phyloP scores from a whole-genome alignment of 2,888 invertebrate genomes.

The Lycia hirtaria region DNA sequence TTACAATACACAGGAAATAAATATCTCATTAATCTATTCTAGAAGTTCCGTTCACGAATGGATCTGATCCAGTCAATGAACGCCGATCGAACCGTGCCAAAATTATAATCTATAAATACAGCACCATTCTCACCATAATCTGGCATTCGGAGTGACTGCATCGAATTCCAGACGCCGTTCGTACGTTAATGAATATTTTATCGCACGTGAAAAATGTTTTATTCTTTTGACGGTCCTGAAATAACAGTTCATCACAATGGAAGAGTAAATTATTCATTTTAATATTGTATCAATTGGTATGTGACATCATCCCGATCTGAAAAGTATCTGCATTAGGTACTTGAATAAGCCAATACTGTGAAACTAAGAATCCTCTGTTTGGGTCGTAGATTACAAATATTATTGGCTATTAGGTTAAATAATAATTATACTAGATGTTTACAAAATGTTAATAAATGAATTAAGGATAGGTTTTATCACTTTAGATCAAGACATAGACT shows the following conservation, averaged over 20 bases:
- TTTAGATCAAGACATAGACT: too few relatives aligned
- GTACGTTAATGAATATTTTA: neutral
- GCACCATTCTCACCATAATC: constrained; percentile 8
- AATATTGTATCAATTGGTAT: too few relatives aligned
- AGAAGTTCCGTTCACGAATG: neutral
- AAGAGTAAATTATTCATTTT: neutral
- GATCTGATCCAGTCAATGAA: constrained; percentile 6
- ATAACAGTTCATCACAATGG: too few relatives aligned
- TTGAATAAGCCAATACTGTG: too few relatives aligned
- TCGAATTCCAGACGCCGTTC: neutral
- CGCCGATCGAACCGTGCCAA: constrained; percentile 10
- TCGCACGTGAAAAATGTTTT: neutral
- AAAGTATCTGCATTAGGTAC: too few relatives aligned
- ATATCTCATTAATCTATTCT: constrained; percentile 14
- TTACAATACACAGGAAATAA: neutral
- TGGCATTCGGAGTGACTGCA: constrained; percentile 4
- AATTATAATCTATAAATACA: constrained; percentile 13
- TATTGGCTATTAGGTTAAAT: too few relatives aligned
- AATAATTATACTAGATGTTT: too few relatives aligned
- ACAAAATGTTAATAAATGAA: too few relatives aligned
- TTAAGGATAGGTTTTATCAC: too few relatives aligned
- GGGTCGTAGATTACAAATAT: too few relatives aligned
- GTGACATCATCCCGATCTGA: too few relatives aligned
- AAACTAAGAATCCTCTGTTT: too few relatives aligned
- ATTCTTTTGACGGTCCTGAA: neutral